A percentile compares a stretch with the other conserved stretches of the same genome.
These are phyloP conservation scores for Taenaris catops DNA, from an alignment of 2,888 invertebrate species.

Conservation along the genomic window DNA sequence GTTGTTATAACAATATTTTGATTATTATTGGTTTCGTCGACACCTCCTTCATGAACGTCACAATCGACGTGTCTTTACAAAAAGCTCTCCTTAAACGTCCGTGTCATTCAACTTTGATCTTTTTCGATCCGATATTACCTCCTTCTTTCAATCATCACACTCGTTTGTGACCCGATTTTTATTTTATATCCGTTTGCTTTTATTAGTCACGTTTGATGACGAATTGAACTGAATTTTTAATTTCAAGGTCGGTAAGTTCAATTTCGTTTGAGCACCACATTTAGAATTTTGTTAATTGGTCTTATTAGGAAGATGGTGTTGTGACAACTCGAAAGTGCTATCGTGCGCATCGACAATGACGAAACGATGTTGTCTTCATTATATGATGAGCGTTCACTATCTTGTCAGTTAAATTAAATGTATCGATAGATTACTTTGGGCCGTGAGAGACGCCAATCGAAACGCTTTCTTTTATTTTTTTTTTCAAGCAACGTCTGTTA, in stretches of 20 bases:
- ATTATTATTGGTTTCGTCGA: constrained; percentile 41
- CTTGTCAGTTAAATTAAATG: constrained; percentile 79
- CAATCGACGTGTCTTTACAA: constrained; percentile 43
- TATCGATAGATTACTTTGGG: constrained; percentile 76
- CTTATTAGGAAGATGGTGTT: constrained; percentile 78
- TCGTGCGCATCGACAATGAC: constrained; percentile 79
- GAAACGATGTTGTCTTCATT: constrained; percentile 80
- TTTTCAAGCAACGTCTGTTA: constrained; percentile 23
- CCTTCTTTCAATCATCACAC: constrained; percentile 61
- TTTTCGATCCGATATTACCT: constrained; percentile 56
- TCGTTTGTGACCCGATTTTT: constrained; percentile 44
- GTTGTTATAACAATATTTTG: constrained; percentile 22
- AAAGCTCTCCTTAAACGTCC: constrained; percentile 39
- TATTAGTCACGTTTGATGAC: constrained; percentile 28
- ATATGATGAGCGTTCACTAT: constrained; percentile 78
- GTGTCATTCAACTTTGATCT: constrained; percentile 77
- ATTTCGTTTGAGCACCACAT: constrained; percentile 39
- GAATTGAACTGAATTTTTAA: constrained; percentile 38
- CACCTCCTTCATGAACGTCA: constrained; percentile 55
- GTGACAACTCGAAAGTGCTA: constrained; percentile 78
- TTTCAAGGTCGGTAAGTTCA: constrained; percentile 44
- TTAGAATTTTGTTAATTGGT: constrained; percentile 73
- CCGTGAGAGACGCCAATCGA: constrained; percentile 70
- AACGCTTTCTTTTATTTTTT: constrained; percentile 62
- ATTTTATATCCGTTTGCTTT: constrained; percentile 42